A percentile compares a stretch with the other conserved stretches of the same genome.
These are phyloP conservation scores for Achatina immaculata DNA, from an alignment of 1,140 invertebrate genomes.

Conservation along the genomic window DNA sequence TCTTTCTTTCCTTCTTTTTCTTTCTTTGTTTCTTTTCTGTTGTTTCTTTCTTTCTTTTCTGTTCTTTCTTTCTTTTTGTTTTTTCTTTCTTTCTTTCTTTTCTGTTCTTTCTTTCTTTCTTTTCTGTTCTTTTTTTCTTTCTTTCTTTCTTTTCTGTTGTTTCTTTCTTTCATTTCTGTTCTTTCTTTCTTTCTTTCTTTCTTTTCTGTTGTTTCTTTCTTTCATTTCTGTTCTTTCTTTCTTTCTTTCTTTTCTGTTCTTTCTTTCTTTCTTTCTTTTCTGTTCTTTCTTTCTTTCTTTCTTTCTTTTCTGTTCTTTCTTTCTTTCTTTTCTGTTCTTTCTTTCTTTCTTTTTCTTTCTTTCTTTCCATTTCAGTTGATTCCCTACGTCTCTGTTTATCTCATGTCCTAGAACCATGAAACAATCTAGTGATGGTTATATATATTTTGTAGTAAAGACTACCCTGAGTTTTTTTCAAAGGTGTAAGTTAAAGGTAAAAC, in stretches of 20 bases:
- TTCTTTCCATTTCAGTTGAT: neutral
- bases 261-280: constrained; percentile 11
- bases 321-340: constrained; percentile 16
- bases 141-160: neutral
- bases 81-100: neutral
- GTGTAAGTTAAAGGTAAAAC: no score
- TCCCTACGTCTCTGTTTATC: neutral
- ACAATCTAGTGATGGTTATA: no score
- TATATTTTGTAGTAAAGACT: no score
- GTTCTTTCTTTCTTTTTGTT: no score
- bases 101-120: neutral
- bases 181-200: neutral
- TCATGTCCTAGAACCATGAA: no score
- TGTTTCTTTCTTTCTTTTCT: neutral
- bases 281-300: neutral
- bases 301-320: constrained; percentile 7
- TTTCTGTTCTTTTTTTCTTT: neutral
- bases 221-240: neutral
- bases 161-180: neutral
- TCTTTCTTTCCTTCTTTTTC: neutral
- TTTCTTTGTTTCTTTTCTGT: neutral
- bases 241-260: neutral
- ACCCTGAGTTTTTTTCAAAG: no score
- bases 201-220: neutral
- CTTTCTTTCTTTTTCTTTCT: constrained; percentile 25